Conservation (phyloP, 2,797 vertebrate species). For the Rhincodon typus region DNA sequence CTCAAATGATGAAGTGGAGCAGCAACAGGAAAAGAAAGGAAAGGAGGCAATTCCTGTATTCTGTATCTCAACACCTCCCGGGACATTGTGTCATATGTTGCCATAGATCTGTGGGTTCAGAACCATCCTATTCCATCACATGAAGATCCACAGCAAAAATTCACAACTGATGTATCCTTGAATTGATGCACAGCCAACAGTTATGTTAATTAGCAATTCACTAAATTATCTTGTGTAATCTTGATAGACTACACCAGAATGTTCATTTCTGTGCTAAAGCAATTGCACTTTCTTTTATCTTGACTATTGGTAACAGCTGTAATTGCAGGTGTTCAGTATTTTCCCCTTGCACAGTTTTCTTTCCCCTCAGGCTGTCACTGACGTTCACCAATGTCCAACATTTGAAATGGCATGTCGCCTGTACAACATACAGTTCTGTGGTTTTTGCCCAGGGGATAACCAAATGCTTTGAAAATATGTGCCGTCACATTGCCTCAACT, state of each 20-base stretch:
- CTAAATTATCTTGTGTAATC: background rate
- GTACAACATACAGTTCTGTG: background rate
- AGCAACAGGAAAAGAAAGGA: too few species aligned
- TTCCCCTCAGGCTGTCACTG: background rate
- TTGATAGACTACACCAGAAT: too few species aligned
- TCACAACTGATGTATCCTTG: too few species aligned
- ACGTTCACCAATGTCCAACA: background rate
- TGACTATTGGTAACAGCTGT: background rate
- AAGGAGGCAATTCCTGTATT: too few species aligned
- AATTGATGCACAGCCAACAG: too few species aligned
- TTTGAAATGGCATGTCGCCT: background rate
- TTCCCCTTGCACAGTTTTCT: background rate
- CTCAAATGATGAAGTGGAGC: too few species aligned
- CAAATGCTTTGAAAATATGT: background rate
- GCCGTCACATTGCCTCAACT: background rate
- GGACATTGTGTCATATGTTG: too few species aligned
- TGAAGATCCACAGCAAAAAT: too few species aligned
- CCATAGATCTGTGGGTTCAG: too few species aligned
- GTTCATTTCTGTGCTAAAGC: background rate
- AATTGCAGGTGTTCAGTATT: background rate
- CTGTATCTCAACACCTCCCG: too few species aligned
- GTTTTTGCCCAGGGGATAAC: background rate
- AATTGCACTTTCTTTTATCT: background rate
- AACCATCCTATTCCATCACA: too few species aligned
- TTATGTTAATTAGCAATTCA: background rate